Conservation (phyloP, 64 coral and sea anemone genomes). For the Hydrozoanthus tunicans region DNA sequence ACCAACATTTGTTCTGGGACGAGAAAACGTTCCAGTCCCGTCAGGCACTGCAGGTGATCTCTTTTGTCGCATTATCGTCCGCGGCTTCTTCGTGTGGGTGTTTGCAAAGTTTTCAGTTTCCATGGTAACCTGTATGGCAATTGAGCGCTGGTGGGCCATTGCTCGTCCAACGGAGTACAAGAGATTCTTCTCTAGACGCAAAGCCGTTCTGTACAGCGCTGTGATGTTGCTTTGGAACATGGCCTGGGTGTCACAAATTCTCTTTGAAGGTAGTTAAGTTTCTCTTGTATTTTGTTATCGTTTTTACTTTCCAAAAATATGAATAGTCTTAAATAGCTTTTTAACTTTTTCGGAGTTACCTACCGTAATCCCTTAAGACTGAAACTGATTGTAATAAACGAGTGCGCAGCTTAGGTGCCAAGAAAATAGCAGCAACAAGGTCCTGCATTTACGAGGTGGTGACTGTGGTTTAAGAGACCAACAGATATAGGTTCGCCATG, state of each 20-base stretch:
- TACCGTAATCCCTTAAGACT: too few relatives aligned
- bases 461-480: too few relatives aligned
- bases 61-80: background rate
- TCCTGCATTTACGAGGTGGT: too few relatives aligned
- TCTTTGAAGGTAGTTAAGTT: background rate
- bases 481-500: too few relatives aligned
- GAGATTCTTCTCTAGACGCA: background rate
- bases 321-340: too few relatives aligned
- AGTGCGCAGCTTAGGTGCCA: too few relatives aligned
- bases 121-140: background rate
- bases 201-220: background rate
- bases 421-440: too few relatives aligned
- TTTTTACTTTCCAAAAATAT: background rate
- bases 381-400: too few relatives aligned
- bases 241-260: background rate
- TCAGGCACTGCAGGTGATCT: background rate
- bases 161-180: background rate
- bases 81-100: background rate
- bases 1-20: background rate
- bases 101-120: too few relatives aligned
- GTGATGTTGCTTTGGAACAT: background rate
- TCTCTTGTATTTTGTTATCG: background rate
- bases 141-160: background rate
- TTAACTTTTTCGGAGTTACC: too few relatives aligned
- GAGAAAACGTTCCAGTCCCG: background rate